A percentile compares a stretch with the other conserved stretches of the same genome.
These are phyloP conservation scores for Elephas maximus DNA, from an alignment of 2,113 vertebrate species.

Conservation along the genomic window DNA sequence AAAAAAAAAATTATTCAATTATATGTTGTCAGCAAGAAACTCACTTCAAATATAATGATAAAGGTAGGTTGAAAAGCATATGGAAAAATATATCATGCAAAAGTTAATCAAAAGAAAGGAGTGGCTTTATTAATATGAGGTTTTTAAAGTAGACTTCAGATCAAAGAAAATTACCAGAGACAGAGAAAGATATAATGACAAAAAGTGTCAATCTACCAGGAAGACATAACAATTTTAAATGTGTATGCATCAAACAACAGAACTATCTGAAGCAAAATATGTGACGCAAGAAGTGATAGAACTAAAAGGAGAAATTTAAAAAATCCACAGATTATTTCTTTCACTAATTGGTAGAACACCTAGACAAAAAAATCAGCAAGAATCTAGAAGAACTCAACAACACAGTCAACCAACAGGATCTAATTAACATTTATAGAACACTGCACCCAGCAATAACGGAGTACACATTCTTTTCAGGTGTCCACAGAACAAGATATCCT, in stretches of 20 bases:
- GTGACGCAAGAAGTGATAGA: background rate
- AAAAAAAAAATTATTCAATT: background rate
- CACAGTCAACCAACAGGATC: background rate
- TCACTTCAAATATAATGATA: background rate
- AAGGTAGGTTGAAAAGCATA: background rate
- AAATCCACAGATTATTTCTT: background rate
- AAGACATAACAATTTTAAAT: background rate
- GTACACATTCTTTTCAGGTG: background rate
- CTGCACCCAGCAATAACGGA: background rate
- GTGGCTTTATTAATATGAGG: background rate
- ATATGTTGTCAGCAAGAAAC: background rate
- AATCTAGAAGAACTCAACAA: background rate
- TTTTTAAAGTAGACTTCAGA: background rate
- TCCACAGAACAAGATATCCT: background rate
- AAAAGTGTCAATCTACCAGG: background rate
- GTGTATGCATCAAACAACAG: background rate
- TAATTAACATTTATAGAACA: background rate
- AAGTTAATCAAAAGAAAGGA: background rate
- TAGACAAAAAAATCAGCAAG: background rate
- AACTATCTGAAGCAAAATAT: background rate
- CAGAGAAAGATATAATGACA: background rate
- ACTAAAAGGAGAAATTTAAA: background rate
- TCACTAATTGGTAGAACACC: background rate
- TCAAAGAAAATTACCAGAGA: background rate
- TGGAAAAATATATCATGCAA: background rate